These are phyloP conservation scores for Saccostrea cuccullata DNA, from an alignment of 1,140 invertebrate genomes.

Conservation along the genomic window DNA sequence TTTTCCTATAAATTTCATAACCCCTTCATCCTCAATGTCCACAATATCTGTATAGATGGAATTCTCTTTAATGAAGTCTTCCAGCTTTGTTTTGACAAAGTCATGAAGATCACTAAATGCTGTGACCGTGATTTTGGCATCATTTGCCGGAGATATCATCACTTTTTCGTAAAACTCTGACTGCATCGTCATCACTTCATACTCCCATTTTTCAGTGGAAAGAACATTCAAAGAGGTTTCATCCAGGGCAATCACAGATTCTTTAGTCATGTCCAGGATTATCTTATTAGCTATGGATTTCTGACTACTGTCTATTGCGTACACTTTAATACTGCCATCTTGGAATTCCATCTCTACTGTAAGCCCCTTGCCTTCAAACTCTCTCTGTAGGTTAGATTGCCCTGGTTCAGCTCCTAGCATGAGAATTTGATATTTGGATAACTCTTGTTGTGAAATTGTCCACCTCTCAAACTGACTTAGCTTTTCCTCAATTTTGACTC, in stretches of 20 bases:
- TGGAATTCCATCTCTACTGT: constrained; percentile 30
- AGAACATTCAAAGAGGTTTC: constrained; percentile 7
- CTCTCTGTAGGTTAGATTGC: neutral
- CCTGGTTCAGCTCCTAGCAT: neutral
- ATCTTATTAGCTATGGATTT: neutral
- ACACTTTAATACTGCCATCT: neutral
- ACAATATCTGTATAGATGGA: constrained; percentile 34
- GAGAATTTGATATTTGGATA: constrained; percentile 27
- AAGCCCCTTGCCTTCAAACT: constrained; percentile 12
- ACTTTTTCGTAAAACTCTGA: neutral
- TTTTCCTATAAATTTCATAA: constrained; percentile 41
- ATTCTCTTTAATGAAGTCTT: constrained; percentile 30
- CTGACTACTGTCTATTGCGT: neutral
- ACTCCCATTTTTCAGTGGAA: neutral
- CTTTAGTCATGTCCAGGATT: constrained; percentile 5
- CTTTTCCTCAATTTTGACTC: neutral
- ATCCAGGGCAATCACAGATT: constrained; percentile 2
- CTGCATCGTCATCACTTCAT: neutral
- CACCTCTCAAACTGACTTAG: constrained; percentile 7
- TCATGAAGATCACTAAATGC: constrained; percentile 13
- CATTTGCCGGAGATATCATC: neutral
- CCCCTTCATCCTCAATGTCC: constrained; percentile 13
- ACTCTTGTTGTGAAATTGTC: constrained; percentile 26
- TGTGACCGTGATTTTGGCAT: constrained; percentile 1
- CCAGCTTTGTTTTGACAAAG: neutral